Conservation (phyloP, 92 coral and sea anemone species). For the Galaxea fascicularis region DNA sequence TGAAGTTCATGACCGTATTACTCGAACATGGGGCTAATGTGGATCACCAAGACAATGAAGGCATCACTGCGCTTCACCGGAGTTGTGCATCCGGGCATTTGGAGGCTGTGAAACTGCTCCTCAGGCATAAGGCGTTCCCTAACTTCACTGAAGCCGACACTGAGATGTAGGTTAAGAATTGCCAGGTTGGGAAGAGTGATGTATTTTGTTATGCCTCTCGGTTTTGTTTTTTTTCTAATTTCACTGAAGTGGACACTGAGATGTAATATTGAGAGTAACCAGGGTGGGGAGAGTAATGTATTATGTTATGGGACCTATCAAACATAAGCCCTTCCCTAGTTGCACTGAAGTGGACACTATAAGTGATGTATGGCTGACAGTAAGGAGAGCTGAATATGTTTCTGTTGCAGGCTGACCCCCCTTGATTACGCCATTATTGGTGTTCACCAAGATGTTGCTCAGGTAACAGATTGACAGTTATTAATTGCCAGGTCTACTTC, state of each 20-base stretch:
- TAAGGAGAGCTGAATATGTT: neutral
- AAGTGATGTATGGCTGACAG: too few species aligned
- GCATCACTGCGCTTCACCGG: conserved; percentile 89
- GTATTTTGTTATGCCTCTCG: neutral
- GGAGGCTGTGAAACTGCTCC: conserved; percentile 92
- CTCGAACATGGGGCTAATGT: conserved; percentile 83
- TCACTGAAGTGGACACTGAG: conserved; percentile 71
- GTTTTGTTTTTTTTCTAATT: conserved; percentile 94
- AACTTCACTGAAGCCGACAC: conserved; percentile 78
- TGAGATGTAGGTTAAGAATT: conserved; percentile 60
- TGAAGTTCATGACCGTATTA: conserved; percentile 87
- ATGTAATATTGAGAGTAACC: conserved; percentile 51
- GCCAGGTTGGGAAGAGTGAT: neutral
- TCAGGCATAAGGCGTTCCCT: conserved; percentile 80
- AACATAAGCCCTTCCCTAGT: too few species aligned
- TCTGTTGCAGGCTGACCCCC: conserved; percentile 79
- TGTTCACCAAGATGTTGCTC: conserved; percentile 95
- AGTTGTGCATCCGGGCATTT: conserved; percentile 91
- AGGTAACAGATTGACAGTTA: conserved; percentile 71
- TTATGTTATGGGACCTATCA: neutral
- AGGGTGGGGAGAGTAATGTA: neutral
- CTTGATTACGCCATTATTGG: conserved; percentile 93
- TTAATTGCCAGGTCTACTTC: neutral
- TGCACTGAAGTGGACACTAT: too few species aligned
- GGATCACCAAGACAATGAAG: conserved; percentile 81